A percentile compares a stretch with the other conserved stretches of the same genome.
Conservation (phyloP, 2,113 vertebrate species). For the Actinemys pallida region DNA sequence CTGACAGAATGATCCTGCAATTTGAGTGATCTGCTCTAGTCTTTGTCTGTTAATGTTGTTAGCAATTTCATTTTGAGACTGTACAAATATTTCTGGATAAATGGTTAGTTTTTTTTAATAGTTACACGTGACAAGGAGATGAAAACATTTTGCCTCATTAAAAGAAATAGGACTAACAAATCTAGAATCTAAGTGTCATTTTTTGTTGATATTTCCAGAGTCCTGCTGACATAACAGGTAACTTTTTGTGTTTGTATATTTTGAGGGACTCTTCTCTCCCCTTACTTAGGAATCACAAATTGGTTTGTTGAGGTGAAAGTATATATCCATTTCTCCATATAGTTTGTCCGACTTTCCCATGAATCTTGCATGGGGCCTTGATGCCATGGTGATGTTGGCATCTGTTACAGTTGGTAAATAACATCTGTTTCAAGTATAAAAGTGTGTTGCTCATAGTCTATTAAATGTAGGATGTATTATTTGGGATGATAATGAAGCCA, state of each 20-base stretch:
- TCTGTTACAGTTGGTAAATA: constrained; percentile 55
- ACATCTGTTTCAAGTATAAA: constrained; percentile 15
- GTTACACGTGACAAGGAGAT: constrained; percentile 38
- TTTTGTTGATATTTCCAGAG: constrained; percentile 59
- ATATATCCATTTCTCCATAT: constrained; percentile 27
- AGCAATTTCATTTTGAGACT: constrained; percentile 44
- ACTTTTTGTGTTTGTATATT: constrained; percentile 19
- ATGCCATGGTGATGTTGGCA: constrained; percentile 49
- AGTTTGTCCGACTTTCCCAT: constrained; percentile 64
- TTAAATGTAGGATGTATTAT: constrained; percentile 57
- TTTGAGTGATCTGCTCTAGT: constrained; percentile 66
- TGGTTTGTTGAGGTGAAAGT: constrained; percentile 53
- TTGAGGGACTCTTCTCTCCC: constrained; percentile 6
- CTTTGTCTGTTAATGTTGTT: constrained; percentile 38
- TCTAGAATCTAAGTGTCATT: constrained; percentile 20
- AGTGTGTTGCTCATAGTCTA: constrained; percentile 50
- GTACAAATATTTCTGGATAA: constrained; percentile 43
- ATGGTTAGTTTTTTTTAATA: constrained; percentile 44
- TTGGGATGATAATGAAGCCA: constrained; percentile 35
- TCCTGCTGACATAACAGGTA: constrained; percentile 64
- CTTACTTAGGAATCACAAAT: constrained; percentile 52
- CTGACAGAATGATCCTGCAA: constrained; percentile 74
- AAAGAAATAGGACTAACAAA: background rate
- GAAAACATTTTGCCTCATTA: background rate
- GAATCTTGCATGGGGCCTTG: constrained; percentile 59